A percentile compares a stretch with the other conserved stretches of the same genome.
phyloP scores from a whole-genome alignment of 2,113 vertebrate species.

The Heptranchias perlo region DNA sequence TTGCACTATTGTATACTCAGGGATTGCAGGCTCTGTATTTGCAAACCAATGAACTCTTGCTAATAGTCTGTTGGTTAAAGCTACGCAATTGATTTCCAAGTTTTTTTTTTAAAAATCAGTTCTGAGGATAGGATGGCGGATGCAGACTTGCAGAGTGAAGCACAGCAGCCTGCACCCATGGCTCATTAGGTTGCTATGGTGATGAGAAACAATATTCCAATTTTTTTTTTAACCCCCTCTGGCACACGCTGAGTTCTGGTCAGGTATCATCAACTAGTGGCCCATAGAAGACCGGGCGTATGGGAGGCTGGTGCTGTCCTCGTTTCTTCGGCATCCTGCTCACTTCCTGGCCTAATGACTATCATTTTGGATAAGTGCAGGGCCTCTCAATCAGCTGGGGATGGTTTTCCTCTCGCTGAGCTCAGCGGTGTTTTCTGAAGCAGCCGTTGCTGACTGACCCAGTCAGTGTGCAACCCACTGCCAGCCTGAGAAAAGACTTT shows the following conservation, averaged over 20 bases:
- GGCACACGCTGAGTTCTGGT: not conserved
- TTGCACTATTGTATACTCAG: not conserved
- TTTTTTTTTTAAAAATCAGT: not conserved
- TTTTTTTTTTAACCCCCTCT: not conserved
- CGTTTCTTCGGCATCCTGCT: not conserved
- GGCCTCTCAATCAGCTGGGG: not conserved
- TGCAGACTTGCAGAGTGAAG: not conserved
- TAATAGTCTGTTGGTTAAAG: not conserved
- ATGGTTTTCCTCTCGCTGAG: not conserved
- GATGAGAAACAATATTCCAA: constrained; percentile 1
- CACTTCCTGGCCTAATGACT: not conserved
- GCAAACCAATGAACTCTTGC: not conserved
- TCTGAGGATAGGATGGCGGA: not conserved
- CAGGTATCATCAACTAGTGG: not conserved
- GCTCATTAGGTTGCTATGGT: constrained; percentile 26
- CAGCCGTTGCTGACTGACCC: not conserved
- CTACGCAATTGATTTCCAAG: not conserved
- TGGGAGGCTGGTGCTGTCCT: not conserved
- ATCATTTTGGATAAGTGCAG: not conserved
- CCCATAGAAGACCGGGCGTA: not conserved
- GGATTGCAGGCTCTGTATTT: too few relatives aligned
- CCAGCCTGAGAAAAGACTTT: not conserved
- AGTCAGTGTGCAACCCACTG: not conserved
- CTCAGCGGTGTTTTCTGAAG: not conserved
- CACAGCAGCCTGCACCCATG: not conserved